Conservation (phyloP, 1,140 invertebrate genomes). For the Brachionus angularis region DNA sequence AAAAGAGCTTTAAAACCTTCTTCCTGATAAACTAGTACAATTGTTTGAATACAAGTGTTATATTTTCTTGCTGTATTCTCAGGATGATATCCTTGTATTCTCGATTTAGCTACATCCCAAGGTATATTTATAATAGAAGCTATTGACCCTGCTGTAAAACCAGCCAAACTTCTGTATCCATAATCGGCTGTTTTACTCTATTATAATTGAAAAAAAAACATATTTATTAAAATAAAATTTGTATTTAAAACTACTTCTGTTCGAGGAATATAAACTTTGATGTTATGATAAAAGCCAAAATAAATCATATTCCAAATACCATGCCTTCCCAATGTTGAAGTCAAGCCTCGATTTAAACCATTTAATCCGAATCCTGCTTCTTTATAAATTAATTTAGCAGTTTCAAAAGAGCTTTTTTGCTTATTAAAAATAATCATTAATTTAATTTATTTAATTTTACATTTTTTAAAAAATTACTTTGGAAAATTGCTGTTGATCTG, state of each 20-base stretch:
- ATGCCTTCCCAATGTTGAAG: constrained; percentile 78
- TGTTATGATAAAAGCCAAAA: constrained; percentile 87
- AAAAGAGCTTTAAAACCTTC: constrained; percentile 83
- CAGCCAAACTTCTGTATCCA: constrained; percentile 69
- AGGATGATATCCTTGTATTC: constrained; percentile 83
- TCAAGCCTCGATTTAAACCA: constrained; percentile 81
- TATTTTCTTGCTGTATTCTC: constrained; percentile 70
- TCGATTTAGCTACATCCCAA: constrained; percentile 88
- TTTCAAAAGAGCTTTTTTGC: constrained; percentile 70
- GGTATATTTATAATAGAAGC: constrained; percentile 84
- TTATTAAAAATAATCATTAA: constrained; percentile 47
- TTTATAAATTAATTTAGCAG: constrained; percentile 72
- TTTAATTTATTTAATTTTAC: background rate
- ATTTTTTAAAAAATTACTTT: constrained; percentile 47
- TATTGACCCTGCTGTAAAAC: constrained; percentile 75
- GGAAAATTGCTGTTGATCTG: constrained; percentile 56
- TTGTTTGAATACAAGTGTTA: constrained; percentile 68
- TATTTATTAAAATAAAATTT: background rate
- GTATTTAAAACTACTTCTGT: constrained; percentile 60
- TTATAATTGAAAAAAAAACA: constrained; percentile 46
- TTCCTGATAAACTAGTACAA: constrained; percentile 71
- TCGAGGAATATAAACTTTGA: constrained; percentile 71
- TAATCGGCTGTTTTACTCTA: constrained; percentile 69
- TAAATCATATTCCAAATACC: constrained; percentile 86
- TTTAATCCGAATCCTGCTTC: constrained; percentile 74